Evolutionary conservation across 1,140 invertebrate species (phyloP).

Genomic region (Drepana arcuata): DNA sequence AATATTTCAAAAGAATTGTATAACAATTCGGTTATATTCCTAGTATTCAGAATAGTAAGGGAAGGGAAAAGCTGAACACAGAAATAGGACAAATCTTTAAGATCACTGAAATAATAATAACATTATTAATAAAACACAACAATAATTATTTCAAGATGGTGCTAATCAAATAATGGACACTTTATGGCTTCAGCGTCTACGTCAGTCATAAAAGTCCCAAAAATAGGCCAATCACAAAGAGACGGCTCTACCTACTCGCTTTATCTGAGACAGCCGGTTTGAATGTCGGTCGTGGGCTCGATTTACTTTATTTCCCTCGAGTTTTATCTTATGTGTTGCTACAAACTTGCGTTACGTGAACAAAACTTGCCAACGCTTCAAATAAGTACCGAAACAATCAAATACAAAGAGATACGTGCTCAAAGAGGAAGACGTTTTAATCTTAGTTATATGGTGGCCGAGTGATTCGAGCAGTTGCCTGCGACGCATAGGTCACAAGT

Average conservation of each 20-base stretch:
- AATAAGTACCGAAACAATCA: too few species aligned
- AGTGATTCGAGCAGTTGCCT: not conserved
- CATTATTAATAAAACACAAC: too few species aligned
- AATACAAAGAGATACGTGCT: not conserved
- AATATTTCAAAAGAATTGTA: too few species aligned
- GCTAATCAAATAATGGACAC: slow-evolving; percentile 17
- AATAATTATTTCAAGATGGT: not conserved
- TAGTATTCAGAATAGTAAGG: too few species aligned
- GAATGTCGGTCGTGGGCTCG: slow-evolving; percentile 26
- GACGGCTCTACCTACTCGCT: slow-evolving; percentile 6
- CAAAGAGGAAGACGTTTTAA: not conserved
- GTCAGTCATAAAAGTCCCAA: slow-evolving; percentile 14
- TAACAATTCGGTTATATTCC: too few species aligned
- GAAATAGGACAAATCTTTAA: too few species aligned
- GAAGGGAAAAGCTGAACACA: too few species aligned
- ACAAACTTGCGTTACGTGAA: too few species aligned
- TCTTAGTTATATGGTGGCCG: not conserved
- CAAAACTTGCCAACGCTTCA: too few species aligned
- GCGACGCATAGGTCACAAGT: not conserved
- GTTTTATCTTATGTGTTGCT: slow-evolving; percentile 16
- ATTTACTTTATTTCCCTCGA: slow-evolving; percentile 35
- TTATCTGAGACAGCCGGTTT: slow-evolving; percentile 20
- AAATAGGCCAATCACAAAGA: slow-evolving; percentile 19
- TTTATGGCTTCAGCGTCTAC: slow-evolving; percentile 13
- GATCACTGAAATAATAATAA: too few species aligned